Conservation (phyloP, 2,797 vertebrate species). For the Argya squamiceps region DNA sequence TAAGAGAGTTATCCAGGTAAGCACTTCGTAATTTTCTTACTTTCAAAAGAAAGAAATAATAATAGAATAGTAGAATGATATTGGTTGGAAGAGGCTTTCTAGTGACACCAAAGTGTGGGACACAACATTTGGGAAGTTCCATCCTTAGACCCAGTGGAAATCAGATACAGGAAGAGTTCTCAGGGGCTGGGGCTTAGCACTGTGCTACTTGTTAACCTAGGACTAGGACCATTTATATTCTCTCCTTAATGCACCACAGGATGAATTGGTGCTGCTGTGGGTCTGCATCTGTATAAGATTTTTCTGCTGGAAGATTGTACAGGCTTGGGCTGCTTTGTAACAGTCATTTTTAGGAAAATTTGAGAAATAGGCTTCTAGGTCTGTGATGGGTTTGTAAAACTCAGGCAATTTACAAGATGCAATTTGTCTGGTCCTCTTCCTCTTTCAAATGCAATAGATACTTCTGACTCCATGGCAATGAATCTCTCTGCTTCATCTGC, state of each 20-base stretch:
- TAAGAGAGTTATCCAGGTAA: not conserved
- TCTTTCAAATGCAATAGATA: not conserved
- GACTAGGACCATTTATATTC: not conserved
- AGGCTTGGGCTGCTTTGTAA: not conserved
- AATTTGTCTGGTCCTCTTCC: not conserved
- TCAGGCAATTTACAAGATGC: not conserved
- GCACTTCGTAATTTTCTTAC: not conserved
- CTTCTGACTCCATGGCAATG: not conserved
- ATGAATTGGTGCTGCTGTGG: not conserved
- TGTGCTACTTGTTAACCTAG: constrained; percentile 26
- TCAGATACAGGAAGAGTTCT: not conserved
- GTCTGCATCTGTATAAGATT: not conserved
- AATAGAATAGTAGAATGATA: fast-evolving
- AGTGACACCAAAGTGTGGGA: not conserved
- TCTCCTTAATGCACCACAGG: not conserved
- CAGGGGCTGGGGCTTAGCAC: not conserved
- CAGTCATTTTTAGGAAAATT: not conserved
- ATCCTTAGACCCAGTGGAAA: not conserved
- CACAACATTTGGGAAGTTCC: not conserved
- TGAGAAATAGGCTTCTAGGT: not conserved
- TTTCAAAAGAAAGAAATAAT: not conserved
- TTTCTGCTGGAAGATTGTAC: not conserved
- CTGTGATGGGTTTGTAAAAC: not conserved
- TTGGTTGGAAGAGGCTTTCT: not conserved
- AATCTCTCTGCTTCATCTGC: not conserved